These are phyloP conservation scores for Drosophila melanica DNA, from an alignment of 1,140 invertebrate genomes.

Conservation along the genomic window DNA sequence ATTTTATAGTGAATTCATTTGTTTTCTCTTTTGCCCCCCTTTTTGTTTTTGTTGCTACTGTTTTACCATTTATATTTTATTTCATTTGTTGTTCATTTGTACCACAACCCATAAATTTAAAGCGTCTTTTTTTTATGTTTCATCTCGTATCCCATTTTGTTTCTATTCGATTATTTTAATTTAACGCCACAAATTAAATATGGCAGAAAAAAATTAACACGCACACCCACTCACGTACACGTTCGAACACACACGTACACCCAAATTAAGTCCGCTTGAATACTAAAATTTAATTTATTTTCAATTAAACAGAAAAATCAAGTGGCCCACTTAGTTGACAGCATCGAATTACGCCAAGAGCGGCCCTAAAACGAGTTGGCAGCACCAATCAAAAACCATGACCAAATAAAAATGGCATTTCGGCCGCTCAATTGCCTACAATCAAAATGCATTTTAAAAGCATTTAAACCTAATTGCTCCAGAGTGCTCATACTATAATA, in stretches of 20 bases:
- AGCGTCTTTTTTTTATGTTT: slow-evolving; percentile 23
- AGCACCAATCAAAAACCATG: slow-evolving; percentile 20
- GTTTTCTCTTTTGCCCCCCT: background rate
- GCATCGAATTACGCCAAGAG: slow-evolving; percentile 21
- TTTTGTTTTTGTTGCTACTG: slow-evolving; percentile 1
- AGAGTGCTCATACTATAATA: slow-evolving; percentile 10
- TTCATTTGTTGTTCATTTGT: slow-evolving; percentile 22
- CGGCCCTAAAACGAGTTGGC: slow-evolving; percentile 41
- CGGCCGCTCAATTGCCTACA: slow-evolving; percentile 70
- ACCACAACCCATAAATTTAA: slow-evolving; percentile 57
- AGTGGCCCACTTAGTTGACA: slow-evolving; percentile 49
- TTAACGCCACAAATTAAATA: slow-evolving; percentile 68
- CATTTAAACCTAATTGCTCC: slow-evolving; percentile 73
- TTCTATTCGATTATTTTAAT: slow-evolving; percentile 55
- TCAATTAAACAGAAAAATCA: slow-evolving; percentile 53
- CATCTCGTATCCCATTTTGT: slow-evolving; percentile 6
- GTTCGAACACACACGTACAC: slow-evolving; percentile 3
- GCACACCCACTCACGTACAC: slow-evolving; percentile 14
- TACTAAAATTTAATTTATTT: slow-evolving; percentile 73
- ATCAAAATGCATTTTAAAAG: slow-evolving; percentile 79
- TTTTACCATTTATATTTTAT: slow-evolving; percentile 11
- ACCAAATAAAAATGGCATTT: slow-evolving; percentile 52
- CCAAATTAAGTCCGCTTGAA: slow-evolving; percentile 1
- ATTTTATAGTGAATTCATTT: slow-evolving; percentile 16
- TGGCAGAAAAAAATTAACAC: slow-evolving; percentile 57